A percentile compares a stretch with the other conserved stretches of the same genome.
Conservation (phyloP, 2,797 vertebrate genomes). For the Prunella strophiata region DNA sequence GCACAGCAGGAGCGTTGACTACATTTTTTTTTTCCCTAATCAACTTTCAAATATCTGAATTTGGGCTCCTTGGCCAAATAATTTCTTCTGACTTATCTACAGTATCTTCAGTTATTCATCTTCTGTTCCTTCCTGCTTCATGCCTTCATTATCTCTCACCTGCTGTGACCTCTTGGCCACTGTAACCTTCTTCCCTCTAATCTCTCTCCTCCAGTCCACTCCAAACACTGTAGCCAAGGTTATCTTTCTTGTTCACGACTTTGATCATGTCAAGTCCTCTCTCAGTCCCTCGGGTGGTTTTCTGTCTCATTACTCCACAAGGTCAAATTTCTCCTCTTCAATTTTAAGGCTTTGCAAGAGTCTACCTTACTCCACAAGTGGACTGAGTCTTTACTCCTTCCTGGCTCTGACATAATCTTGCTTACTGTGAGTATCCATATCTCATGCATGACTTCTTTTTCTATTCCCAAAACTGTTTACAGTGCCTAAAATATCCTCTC, state of each 20-base stretch:
- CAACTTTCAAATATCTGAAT: background rate
- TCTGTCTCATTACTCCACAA: background rate
- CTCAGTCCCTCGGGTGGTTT: background rate
- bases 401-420: background rate
- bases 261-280: background rate
- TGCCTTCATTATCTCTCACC: background rate
- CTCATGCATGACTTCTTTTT: background rate
- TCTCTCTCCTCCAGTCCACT: background rate
- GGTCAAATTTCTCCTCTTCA: slow-evolving; percentile 8
- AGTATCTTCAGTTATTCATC: background rate
- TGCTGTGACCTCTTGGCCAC: background rate
- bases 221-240: background rate
- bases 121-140: background rate
- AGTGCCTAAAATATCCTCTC: background rate
- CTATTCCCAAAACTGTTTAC: background rate
- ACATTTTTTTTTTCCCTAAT: background rate
- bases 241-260: slow-evolving; percentile 24
- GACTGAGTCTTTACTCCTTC: background rate
- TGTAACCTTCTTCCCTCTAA: background rate
- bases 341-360: background rate
- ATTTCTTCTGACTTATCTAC: background rate
- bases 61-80: background rate
- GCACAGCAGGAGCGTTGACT: background rate
- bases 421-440: background rate
- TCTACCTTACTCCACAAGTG: background rate